phyloP scores from a whole-genome alignment of 2,113 vertebrate species.

The Sinocyclocheilus anophthalmus region DNA sequence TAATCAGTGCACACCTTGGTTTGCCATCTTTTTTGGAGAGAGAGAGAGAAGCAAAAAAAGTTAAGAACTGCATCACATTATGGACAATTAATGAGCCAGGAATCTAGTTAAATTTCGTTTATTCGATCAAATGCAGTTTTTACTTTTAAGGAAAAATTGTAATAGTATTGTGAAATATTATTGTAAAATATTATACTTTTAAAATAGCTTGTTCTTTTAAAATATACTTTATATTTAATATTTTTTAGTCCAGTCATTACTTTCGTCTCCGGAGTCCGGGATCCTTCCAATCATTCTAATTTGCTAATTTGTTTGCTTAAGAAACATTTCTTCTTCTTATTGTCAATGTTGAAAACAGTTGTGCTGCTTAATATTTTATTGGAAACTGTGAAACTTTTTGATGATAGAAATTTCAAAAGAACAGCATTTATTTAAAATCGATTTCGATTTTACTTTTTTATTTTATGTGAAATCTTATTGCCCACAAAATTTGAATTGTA shows the following conservation, averaged over 20 bases:
- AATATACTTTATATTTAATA: no score
- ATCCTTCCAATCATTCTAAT: neutral
- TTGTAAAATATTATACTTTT: neutral
- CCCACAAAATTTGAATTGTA: neutral
- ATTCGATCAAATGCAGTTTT: no score
- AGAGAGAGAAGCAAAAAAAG: neutral
- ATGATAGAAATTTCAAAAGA: no score
- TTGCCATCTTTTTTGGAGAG: neutral
- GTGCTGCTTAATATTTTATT: neutral
- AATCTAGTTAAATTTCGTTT: no score
- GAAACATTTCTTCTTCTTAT: neutral
- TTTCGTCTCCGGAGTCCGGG: no score
- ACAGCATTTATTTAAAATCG: no score
- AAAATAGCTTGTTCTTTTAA: no score
- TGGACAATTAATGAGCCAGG: no score
- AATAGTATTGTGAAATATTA: neutral
- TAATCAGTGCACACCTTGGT: neutral
- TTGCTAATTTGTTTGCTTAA: neutral
- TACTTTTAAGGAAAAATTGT: no score
- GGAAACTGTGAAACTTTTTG: neutral
- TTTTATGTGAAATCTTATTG: neutral
- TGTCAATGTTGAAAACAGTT: neutral
- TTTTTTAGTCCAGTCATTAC: no score
- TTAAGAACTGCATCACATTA: no score
- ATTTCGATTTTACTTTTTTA: neutral